Evolutionary conservation across 2,888 invertebrate species (phyloP).

Genomic region (Lumbricus terrestris): DNA sequence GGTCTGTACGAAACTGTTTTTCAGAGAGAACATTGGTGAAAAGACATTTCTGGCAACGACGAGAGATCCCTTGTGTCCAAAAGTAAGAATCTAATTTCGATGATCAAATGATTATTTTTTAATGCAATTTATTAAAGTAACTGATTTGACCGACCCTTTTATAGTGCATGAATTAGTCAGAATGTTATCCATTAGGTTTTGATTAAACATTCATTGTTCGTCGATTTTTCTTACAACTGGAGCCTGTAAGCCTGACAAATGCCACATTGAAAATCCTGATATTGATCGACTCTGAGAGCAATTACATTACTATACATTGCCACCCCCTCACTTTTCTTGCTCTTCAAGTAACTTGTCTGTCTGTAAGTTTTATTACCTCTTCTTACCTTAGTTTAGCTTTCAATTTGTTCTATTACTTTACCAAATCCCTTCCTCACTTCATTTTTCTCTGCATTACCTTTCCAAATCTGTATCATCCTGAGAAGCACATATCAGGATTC

Average conservation of each 20-base stretch:
- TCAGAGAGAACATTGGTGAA: conserved; percentile 59
- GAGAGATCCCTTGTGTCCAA: conserved; percentile 46
- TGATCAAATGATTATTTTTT: not conserved
- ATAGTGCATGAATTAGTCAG: not conserved
- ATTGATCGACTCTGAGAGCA: too few relatives aligned
- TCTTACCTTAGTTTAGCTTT: not conserved
- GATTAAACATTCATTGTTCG: not conserved
- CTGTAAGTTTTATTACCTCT: not conserved
- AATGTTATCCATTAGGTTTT: not conserved
- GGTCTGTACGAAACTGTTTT: conserved; percentile 25
- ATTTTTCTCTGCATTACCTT: not conserved
- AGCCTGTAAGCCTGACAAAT: too few relatives aligned
- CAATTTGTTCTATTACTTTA: too few relatives aligned
- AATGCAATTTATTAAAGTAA: not conserved
- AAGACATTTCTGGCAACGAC: conserved; percentile 47
- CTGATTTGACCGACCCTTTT: not conserved
- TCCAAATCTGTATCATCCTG: not conserved
- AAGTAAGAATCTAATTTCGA: conserved; percentile 42
- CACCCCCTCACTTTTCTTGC: too few relatives aligned
- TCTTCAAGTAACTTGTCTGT: not conserved
- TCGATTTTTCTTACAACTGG: not conserved
- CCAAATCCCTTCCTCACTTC: not conserved
- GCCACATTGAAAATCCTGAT: too few relatives aligned
- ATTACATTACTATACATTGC: too few relatives aligned
- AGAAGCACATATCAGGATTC: too few relatives aligned